phyloP scores from a whole-genome alignment of 92 coral and sea anemone genomes.

The Zoanthus sansibaricus region DNA sequence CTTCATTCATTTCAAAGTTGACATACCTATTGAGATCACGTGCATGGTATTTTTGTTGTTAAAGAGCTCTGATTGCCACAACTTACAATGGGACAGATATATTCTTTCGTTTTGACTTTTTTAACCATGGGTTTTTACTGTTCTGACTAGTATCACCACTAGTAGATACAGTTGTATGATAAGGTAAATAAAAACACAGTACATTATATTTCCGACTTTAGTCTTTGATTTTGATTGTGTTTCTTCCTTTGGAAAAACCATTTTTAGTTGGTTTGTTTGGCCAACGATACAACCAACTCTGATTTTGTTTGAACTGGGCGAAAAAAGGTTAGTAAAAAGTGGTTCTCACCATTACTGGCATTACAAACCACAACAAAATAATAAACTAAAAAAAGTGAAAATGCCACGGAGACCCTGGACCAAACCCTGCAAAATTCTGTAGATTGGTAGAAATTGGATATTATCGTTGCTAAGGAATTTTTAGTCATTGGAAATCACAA shows the following conservation, averaged over 20 bases:
- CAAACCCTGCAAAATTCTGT: background rate
- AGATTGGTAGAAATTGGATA: background rate
- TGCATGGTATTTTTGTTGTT: constrained; percentile 1
- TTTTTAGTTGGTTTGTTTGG: background rate
- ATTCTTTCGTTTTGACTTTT: background rate
- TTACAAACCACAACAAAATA: no score
- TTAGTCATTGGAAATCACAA: background rate
- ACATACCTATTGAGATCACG: background rate
- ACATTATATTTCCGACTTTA: background rate
- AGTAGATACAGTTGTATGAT: background rate
- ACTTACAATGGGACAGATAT: constrained; percentile 2
- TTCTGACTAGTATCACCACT: background rate
- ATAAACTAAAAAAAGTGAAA: no score
- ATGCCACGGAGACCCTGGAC: background rate
- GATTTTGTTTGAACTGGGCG: no score
- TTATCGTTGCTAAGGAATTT: background rate
- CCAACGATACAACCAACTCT: no score
- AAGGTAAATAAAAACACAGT: background rate
- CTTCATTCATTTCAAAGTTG: background rate
- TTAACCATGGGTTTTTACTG: constrained; percentile 1
- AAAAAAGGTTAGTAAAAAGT: no score
- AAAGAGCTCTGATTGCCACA: background rate
- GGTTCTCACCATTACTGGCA: no score
- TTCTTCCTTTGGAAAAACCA: background rate
- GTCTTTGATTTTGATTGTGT: constrained; percentile 4